phyloP scores from a whole-genome alignment of 2,888 invertebrate species.

The Linnaemya vulpina region DNA sequence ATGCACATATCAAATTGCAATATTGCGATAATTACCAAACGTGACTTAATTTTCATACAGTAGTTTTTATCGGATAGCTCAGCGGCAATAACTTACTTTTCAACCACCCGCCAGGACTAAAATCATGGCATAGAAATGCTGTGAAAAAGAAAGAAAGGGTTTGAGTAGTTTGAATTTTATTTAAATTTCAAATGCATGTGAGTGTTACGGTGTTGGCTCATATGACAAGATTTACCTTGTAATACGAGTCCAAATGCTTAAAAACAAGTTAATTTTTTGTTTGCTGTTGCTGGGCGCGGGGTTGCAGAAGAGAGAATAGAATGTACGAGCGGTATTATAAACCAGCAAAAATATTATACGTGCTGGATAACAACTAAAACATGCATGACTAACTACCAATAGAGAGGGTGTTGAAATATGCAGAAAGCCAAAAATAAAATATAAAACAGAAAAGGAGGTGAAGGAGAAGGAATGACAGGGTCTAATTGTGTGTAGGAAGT shows the following conservation, averaged over 20 bases:
- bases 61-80: not conserved
- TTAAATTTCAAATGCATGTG: slow-evolving; percentile 53
- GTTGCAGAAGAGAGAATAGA: not conserved
- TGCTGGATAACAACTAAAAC: slow-evolving; percentile 46
- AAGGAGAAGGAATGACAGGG: slow-evolving; percentile 3
- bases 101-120: not conserved
- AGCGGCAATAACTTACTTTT: not conserved
- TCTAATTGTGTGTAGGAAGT: slow-evolving; percentile 17
- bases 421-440: slow-evolving; percentile 49
- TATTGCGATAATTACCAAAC: slow-evolving; percentile 72
- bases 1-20: slow-evolving; percentile 71
- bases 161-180: slow-evolving; percentile 40
- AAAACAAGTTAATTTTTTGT: slow-evolving; percentile 51
- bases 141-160: slow-evolving; percentile 28
- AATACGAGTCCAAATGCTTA: slow-evolving; percentile 63
- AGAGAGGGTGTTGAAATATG: slow-evolving; percentile 69
- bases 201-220: slow-evolving; percentile 35
- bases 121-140: slow-evolving; percentile 19
- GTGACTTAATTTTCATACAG: slow-evolving; percentile 67
- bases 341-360: slow-evolving; percentile 55
- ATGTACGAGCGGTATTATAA: slow-evolving; percentile 32
- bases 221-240: slow-evolving; percentile 66
- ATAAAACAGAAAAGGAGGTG: slow-evolving; percentile 18
- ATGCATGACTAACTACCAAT: slow-evolving; percentile 66
- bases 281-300: not conserved